Evolutionary conservation across 2,797 vertebrate species (phyloP), one percentile per base, ranked within the genome.

Genomic region (Smutsia temminckii): DNA sequence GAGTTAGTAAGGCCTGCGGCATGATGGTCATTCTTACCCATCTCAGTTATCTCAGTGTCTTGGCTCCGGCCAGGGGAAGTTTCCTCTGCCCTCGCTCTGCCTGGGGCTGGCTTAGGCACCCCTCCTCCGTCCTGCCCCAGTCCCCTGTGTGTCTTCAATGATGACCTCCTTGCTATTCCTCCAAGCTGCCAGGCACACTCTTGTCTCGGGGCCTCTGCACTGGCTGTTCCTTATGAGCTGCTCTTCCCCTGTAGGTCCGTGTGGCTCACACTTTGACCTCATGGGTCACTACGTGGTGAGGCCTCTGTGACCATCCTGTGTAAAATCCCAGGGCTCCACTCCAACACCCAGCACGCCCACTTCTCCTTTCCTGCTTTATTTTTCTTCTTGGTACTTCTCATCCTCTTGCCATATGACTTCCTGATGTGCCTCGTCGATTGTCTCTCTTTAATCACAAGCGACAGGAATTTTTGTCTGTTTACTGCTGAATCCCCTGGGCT

Each of bases 381-480:
- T 12, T 55, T 37, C 57, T 25, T 42, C 14, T 0, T 20, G 3
- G 37, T 51, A 14, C 14, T 69, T 2, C 0, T 4, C 42, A 5
- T 27, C 29, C 6, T 61, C 66, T 61, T 23, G 1, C 12, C 0
- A 0, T 20, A 0, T 0, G 0, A 11, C 6, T 18, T 21, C 51
- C 14, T 59, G 6, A 2, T 23, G 14, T 55, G 72, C 17, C 68
- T 17, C 34, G 69, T 46, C 7, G 13, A 2, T 66, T 7, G 23
- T 63, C 59, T 81, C 37, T 74, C 68, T 57, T 53, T 53, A 8
- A 1, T 77, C 34, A 14, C 18, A 10, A 57, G 40, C 5, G 5
- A 59, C 32, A 17, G 83, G 61, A 59, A 53, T 20, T 61, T 72
- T n/a, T n/a, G 34, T 69, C 51, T 49, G 32, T 53, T 75, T 32